These are phyloP conservation scores for Adineta ricciae DNA, from an alignment of 2,888 invertebrate species.

Conservation along the genomic window DNA sequence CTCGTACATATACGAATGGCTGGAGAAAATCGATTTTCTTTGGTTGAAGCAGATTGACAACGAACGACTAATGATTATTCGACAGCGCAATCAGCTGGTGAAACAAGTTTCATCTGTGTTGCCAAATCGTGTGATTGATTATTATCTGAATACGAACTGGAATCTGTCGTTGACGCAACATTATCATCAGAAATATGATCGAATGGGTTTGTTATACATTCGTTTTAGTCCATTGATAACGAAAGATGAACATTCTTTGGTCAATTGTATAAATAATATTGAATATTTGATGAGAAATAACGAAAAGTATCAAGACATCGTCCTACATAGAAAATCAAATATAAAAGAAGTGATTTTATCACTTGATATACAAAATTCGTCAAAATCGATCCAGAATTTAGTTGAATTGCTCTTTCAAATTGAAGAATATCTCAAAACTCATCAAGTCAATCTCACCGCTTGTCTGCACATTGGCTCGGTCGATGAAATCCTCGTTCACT, in stretches of 20 bases:
- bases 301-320: background rate
- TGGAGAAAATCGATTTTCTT: conserved; percentile 6
- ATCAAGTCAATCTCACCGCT: background rate
- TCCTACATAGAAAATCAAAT: background rate
- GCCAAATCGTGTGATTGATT: conserved; percentile 16
- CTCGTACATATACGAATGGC: background rate
- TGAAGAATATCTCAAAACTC: background rate
- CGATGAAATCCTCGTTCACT: background rate
- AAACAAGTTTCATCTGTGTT: background rate
- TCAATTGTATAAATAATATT: background rate
- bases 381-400: background rate
- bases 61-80: background rate
- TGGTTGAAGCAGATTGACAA: background rate
- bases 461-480: conserved; percentile 6
- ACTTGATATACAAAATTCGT: background rate
- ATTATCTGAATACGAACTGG: background rate
- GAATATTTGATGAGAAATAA: background rate
- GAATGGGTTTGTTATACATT: background rate
- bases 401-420: background rate
- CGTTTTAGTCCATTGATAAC: background rate
- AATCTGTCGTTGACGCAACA: background rate
- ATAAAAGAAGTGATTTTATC: background rate
- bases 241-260: background rate
- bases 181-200: conserved; percentile 22
- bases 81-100: background rate